These are phyloP conservation scores for Camponotus vicinus DNA, from an alignment of 1,140 invertebrate genomes.

Conservation along the genomic window DNA sequence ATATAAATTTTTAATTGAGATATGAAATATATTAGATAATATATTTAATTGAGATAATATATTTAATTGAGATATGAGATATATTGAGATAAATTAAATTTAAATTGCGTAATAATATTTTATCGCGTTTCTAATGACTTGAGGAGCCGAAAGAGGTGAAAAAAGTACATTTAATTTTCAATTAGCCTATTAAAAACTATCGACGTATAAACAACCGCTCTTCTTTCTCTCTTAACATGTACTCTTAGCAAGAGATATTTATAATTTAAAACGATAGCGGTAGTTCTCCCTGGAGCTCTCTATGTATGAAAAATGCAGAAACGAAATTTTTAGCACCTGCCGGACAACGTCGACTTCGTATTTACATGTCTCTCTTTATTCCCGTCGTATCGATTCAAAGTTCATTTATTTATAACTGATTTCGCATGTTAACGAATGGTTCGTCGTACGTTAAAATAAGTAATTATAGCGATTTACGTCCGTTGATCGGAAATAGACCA, in stretches of 20 bases:
- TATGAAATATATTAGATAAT: neutral
- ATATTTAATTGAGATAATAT: neutral
- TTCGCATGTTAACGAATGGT: constrained; percentile 38
- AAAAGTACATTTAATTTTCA: neutral
- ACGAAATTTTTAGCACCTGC: constrained; percentile 33
- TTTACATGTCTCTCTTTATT: constrained; percentile 46
- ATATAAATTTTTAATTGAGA: neutral
- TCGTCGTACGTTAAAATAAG: constrained; percentile 43
- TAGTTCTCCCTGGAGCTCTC: neutral
- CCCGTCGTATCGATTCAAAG: constrained; percentile 52
- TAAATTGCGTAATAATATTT: neutral
- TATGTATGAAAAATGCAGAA: neutral
- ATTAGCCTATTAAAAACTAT: neutral
- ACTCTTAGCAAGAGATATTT: constrained; percentile 1
- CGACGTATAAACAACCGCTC: neutral
- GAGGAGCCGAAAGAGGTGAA: neutral
- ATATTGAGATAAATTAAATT: neutral
- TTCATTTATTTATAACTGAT: constrained; percentile 53
- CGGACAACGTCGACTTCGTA: constrained; percentile 42
- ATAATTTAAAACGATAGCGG: neutral
- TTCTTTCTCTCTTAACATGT: neutral
- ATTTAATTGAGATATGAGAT: neutral
- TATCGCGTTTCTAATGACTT: neutral
- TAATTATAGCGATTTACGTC: constrained; percentile 48
- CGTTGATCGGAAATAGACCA: constrained; percentile 16